A percentile compares a stretch with the other conserved stretches of the same genome.
phyloP scores from a whole-genome alignment of 2,797 vertebrate genomes.

The Neosalanx taihuensis region DNA sequence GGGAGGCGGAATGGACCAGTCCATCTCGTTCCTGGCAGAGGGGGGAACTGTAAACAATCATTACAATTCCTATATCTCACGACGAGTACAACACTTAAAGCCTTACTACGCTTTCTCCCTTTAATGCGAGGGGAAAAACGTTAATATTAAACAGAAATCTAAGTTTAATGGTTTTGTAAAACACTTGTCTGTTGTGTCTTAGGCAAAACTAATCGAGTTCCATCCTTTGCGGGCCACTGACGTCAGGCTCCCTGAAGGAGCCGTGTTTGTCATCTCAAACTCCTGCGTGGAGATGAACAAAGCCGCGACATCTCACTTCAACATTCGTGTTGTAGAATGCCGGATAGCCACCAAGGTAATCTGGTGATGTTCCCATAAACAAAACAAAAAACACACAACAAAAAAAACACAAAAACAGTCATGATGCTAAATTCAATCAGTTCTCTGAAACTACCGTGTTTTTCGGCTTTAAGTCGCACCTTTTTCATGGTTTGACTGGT shows the following conservation, averaged over 20 bases:
- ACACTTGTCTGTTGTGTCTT: constrained; percentile 42
- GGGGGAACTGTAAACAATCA: constrained; percentile 82
- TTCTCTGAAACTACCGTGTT: not conserved
- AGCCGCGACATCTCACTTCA: constrained; percentile 93
- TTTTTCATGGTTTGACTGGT: too few relatives aligned
- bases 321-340: constrained; percentile 95
- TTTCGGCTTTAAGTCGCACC: too few relatives aligned
- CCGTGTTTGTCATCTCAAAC: constrained; percentile 94
- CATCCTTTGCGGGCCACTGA: constrained; percentile 87
- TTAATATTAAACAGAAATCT: not conserved
- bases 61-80: not conserved
- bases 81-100: not conserved
- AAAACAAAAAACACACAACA: not conserved
- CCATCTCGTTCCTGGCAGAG: constrained; percentile 95
- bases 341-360: constrained; percentile 91
- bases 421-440: not conserved
- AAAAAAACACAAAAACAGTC: constrained; percentile 12
- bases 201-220: constrained; percentile 98
- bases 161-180: not conserved
- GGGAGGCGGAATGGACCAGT: constrained; percentile 98
- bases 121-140: too few relatives aligned
- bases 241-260: constrained; percentile 86
- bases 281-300: constrained; percentile 98
- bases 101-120: not conserved
- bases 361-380: not conserved